Evolutionary conservation across 2,888 invertebrate genomes (phyloP).

Genomic region (Caenorhabditis zanzibari): DNA sequence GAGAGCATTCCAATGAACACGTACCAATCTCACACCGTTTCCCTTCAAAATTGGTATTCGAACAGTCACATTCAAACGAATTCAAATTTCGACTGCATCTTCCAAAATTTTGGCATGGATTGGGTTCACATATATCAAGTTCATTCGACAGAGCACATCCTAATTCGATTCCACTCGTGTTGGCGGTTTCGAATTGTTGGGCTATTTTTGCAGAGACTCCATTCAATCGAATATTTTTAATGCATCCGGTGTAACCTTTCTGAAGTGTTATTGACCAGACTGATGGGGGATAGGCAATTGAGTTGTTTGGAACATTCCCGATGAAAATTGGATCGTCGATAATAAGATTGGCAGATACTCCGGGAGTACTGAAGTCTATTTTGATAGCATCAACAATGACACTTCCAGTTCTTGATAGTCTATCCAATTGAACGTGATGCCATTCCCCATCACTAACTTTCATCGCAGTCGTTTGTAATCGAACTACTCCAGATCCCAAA

Average conservation of each 20-base stretch:
- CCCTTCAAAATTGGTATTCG: constrained; percentile 78
- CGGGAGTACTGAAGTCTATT: constrained; percentile 83
- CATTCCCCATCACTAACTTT: constrained; percentile 78
- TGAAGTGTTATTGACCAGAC: constrained; percentile 74
- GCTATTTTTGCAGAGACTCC: constrained; percentile 82
- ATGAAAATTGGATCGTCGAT: constrained; percentile 71
- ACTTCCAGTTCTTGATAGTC: constrained; percentile 79
- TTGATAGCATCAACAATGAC: constrained; percentile 80
- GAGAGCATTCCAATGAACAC: not conserved
- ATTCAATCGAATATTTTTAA: constrained; percentile 82
- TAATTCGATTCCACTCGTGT: constrained; percentile 73
- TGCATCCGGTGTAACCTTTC: constrained; percentile 79
- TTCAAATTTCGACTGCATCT: constrained; percentile 68
- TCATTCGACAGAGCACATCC: constrained; percentile 72
- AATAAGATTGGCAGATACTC: constrained; percentile 82
- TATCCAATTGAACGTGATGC: constrained; percentile 81
- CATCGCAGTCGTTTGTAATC: constrained; percentile 86
- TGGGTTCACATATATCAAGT: constrained; percentile 72
- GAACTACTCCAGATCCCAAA: constrained; percentile 93
- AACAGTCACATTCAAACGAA: constrained; percentile 80
- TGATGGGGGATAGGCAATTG: constrained; percentile 69
- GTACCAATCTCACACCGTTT: constrained; percentile 74
- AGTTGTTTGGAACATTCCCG: constrained; percentile 62
- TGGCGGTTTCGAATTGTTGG: constrained; percentile 73
- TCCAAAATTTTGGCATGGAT: constrained; percentile 81